Base-by-base conservation (phyloP, 1,140 invertebrate species). In the Tribolium madens region DNA sequence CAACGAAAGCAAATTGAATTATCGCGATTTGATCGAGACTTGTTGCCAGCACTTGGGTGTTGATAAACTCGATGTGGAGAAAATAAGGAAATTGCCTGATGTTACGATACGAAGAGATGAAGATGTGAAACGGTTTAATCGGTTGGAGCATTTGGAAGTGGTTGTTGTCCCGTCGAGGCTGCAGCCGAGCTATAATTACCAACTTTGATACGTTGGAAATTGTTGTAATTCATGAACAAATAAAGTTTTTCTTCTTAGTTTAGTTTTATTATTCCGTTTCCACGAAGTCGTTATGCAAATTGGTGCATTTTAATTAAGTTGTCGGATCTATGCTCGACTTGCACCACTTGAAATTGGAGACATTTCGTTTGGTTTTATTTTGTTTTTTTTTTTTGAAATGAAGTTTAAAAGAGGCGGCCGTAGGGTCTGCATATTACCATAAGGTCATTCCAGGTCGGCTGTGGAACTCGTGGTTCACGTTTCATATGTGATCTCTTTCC, bases 351-450 rank as follows among this genome's bases (percentile, higher is more conserved):
- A 60, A 60, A 60, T 60, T 18, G 13, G 18, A 17, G 18, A 15
- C 53, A 31, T 26, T 18, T 12, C 18, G 17, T 15, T 60, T 60
- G 13, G 17, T 26, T 26, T 9, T n/a, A 42, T 64, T 64, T 64
- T 64, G 33, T 64, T 26, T n/a, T 42, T n/a, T 42, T 7, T 9
- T 42, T 42, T n/a, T 26, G 3, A 5, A 26, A 18, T 10, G n/a
- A 10, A 46, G 31, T 15, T 69, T 42, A 69, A 71, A 71, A 64
- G 71, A 71, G 75, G 75, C 36, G 33, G 73, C 77, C 77, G 52
- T 69, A 75, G 73, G 77, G 77, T 76, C 36, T 42, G 47, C 73
- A 75, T n/a, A n/a, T 78, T 78, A 78, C 73, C 77, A 75, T 75
- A 78, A 73, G 77, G 60, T 78, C 73, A 78, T 36, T 78, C 10